Evolutionary conservation across 2,888 invertebrate genomes (phyloP).

Genomic region (Troides helena): DNA sequence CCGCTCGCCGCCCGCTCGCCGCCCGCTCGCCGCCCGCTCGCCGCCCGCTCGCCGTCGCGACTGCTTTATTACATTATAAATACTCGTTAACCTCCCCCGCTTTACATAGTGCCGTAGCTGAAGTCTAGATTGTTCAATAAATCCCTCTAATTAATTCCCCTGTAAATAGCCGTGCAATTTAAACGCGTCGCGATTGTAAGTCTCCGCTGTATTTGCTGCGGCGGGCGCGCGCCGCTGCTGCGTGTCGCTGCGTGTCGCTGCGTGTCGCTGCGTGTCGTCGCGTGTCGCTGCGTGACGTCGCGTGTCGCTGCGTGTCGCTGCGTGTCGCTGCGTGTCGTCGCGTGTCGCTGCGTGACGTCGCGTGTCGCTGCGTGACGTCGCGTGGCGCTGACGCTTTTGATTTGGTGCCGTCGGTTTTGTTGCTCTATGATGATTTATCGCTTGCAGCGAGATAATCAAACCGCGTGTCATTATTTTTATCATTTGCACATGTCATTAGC

Average conservation of each 20-base stretch:
- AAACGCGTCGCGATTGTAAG: conserved; percentile 30
- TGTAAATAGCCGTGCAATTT: conserved; percentile 36
- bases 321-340: too few species aligned
- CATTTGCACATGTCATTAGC: background rate
- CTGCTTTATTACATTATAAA: conserved; percentile 65
- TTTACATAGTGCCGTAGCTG: conserved; percentile 40
- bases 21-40: conserved; percentile 43
- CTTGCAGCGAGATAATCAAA: background rate
- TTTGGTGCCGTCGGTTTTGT: background rate
- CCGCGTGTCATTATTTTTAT: background rate
- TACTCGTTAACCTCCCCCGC: conserved; percentile 47
- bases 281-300: background rate
- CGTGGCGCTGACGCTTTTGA: conserved; percentile 2
- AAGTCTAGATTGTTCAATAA: conserved; percentile 43
- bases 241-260: too few species aligned
- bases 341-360: too few species aligned
- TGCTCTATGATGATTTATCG: background rate
- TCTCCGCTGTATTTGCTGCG: conserved; percentile 14
- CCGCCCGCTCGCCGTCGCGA: conserved; percentile 50
- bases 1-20: conserved; percentile 39
- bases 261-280: too few species aligned
- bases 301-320: background rate
- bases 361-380: background rate
- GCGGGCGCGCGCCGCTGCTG: background rate
- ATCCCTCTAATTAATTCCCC: conserved; percentile 46